These are phyloP conservation scores for Aplysia californica DNA, from an alignment of 1,140 invertebrate genomes.

Conservation along the genomic window DNA sequence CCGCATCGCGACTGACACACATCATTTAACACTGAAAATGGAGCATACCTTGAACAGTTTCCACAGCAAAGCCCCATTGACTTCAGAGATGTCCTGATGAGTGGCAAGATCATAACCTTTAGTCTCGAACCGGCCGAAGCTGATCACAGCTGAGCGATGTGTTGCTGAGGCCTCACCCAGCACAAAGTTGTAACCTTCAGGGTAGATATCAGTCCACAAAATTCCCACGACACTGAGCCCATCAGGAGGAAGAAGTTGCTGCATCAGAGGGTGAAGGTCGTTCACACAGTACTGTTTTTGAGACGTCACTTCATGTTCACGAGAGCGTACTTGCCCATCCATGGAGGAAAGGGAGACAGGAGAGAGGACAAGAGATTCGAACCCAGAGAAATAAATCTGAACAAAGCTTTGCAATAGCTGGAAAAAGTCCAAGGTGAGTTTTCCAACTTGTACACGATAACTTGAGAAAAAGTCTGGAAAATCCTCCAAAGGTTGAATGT, in stretches of 20 bases:
- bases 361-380: constrained; percentile 39
- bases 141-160: constrained; percentile 44
- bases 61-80: constrained; percentile 49
- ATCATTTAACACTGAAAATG: no score
- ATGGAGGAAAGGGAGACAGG: constrained; percentile 27
- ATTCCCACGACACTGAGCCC: constrained; percentile 52
- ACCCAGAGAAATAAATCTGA: constrained; percentile 45
- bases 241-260: constrained; percentile 44
- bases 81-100: constrained; percentile 36
- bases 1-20: no score
- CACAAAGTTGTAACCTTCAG: constrained; percentile 57
- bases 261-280: constrained; percentile 46
- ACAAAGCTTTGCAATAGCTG: constrained; percentile 45
- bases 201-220: constrained; percentile 57
- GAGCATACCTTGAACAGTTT: constrained; percentile 53
- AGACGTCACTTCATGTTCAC: constrained; percentile 41
- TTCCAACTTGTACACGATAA: constrained; percentile 35
- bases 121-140: constrained; percentile 57
- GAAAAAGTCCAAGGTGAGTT: constrained; percentile 35
- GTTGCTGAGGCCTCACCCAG: constrained; percentile 49
- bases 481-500: constrained; percentile 49
- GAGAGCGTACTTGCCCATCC: constrained; percentile 35
- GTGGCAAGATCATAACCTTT: constrained; percentile 33
- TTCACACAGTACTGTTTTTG: constrained; percentile 47
- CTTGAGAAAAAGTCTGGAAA: constrained; percentile 51